Percentiles rank a stretch among this genome's conserved stretches.
Evolutionary conservation across 2,888 invertebrate genomes (phyloP).

Genomic region (Thereva nobilitata): DNA sequence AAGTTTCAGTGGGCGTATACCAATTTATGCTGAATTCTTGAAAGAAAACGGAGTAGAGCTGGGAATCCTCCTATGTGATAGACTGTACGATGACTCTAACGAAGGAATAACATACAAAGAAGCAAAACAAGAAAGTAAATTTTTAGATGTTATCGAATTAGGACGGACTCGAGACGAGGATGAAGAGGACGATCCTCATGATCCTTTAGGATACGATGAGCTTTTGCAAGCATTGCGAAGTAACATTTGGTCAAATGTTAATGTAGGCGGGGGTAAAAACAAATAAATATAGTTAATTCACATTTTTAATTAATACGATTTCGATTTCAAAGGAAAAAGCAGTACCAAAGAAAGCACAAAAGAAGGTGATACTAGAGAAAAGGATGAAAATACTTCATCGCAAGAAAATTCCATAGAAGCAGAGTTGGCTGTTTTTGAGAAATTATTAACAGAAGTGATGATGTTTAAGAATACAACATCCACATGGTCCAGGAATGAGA

Average conservation of each 20-base stretch:
- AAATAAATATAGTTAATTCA: no score
- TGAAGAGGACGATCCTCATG: conserved; percentile 44
- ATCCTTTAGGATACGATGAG: conserved; percentile 47
- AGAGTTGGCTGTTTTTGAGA: conserved; percentile 46
- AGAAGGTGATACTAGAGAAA: neutral
- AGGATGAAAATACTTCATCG: neutral
- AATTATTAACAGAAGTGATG: conserved; percentile 45
- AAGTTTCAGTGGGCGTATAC: conserved; percentile 44
- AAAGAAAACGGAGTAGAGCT: conserved; percentile 46
- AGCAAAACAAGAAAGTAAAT: conserved; percentile 45
- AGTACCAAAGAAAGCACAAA: neutral
- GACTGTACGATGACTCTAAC: conserved; percentile 45
- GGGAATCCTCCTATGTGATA: conserved; percentile 46
- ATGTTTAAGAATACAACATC: conserved; percentile 45
- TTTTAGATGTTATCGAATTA: conserved; percentile 48
- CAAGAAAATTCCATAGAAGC: conserved; percentile 43
- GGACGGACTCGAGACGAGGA: conserved; percentile 44
- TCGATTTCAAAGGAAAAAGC: conserved; percentile 1
- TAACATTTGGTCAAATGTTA: conserved; percentile 47
- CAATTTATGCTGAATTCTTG: conserved; percentile 46
- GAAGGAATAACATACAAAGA: conserved; percentile 48
- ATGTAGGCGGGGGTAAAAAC: conserved; percentile 10
- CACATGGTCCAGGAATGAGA: conserved; percentile 46
- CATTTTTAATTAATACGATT: neutral
- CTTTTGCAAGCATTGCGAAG: conserved; percentile 45